Percentiles rank a stretch among this genome's conserved stretches.
Conservation (phyloP, 2,797 vertebrate genomes). For the Decapterus maruadsi region DNA sequence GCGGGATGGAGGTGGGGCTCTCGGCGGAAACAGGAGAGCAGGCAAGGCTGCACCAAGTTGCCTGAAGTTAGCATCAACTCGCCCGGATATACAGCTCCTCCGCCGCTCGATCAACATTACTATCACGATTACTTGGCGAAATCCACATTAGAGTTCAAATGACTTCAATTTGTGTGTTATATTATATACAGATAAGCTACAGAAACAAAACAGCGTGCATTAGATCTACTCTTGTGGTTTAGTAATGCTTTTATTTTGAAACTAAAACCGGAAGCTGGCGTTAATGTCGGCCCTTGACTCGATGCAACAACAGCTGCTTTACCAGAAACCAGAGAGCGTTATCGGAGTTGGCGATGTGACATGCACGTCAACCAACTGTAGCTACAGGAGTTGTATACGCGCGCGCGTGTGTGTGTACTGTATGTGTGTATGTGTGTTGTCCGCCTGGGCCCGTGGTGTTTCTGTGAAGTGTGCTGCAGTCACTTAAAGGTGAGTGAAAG, state of each 20-base stretch:
- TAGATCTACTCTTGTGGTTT: neutral
- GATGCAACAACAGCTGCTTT: conserved; percentile 56
- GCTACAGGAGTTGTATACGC: conserved; percentile 17
- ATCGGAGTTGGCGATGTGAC: conserved; percentile 45
- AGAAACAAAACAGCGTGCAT: neutral
- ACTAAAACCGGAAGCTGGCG: neutral
- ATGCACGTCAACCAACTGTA: conserved; percentile 10
- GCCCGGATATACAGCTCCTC: neutral
- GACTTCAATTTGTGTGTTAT: fast-evolving
- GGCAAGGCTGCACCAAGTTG: neutral
- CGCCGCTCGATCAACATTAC: neutral
- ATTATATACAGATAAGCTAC: neutral
- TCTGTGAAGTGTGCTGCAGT: conserved; percentile 22
- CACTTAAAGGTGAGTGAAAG: conserved; percentile 62
- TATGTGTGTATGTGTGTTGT: neutral
- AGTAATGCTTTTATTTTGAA: conserved; percentile 46
- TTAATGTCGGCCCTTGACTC: fast-evolving
- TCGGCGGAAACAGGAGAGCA: conserved; percentile 26
- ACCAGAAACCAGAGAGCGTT: conserved; percentile 26
- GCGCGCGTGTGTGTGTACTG: neutral
- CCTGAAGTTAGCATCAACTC: neutral
- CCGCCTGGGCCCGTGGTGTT: conserved; percentile 33
- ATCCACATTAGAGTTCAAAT: neutral
- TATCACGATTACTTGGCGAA: neutral
- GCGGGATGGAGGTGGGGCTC: conserved; percentile 25